Base-by-base conservation (phyloP, 2,888 invertebrate genomes). In the Macropis europaea region DNA sequence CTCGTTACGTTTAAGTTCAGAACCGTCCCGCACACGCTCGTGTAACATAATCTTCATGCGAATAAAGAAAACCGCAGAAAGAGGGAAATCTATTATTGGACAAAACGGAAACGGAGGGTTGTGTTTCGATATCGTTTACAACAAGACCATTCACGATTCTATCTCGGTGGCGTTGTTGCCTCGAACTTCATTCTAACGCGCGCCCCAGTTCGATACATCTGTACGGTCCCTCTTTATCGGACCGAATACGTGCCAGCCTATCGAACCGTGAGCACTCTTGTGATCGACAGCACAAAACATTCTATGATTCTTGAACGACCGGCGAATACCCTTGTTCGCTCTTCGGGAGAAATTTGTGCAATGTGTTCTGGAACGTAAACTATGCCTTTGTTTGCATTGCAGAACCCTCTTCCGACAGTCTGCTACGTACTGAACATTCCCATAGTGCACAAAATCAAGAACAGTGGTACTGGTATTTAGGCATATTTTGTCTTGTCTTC, bases 81-180 rank as follows among this genome's bases (percentile, higher is more conserved):
- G 50, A 57, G 38, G 52, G 72, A 57, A 70, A 70, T 72, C 71
- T 70, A 72, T 70, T 70, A 72, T 72, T 70, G 56, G 57, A 72
- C 11, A 63, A 73, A 73, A 73, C 74, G 74, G 73, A 63, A 72
- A 63, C 40, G 48, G 66, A 50, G 67, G 63, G 62, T 54, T 61
- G 50, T 63, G 26, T 67, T 59, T 68, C 54, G 73, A 68, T 74
- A 66, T 71, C 62, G 60, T 26, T 54, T 60, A 67, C 66, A 76
- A 76, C 42, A 56, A 60, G 19, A 26, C 73, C 71, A 67, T 67
- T 71, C 57, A 75, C 45, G 57, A 43, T 48, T 64, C 32, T 32
- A 40, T 68, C 56, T 38, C 45, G 22, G 13, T 34, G 53, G 17
- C 30, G 47, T 45, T 63, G 69, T 59, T 54, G 43, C 48, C 30